Conservation (phyloP, 2,888 invertebrate genomes). For the Yponomeuta evonymella region DNA sequence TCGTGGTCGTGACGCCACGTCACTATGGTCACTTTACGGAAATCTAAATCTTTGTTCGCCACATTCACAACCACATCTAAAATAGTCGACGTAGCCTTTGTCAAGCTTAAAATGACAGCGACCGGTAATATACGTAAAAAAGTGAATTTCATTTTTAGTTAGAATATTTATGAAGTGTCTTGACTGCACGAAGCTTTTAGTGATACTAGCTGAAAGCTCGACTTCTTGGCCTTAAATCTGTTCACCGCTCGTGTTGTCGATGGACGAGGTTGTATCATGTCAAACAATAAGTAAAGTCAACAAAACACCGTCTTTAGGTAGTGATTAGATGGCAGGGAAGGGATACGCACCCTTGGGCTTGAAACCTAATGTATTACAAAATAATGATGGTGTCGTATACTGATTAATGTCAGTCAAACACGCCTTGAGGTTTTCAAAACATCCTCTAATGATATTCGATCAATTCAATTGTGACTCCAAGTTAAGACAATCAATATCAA, state of each 20-base stretch:
- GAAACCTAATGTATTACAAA: background rate
- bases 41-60: slow-evolving; percentile 34
- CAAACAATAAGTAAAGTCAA: background rate
- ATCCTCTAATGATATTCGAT: background rate
- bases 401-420: background rate
- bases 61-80: slow-evolving; percentile 29
- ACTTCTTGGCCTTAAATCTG: background rate
- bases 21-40: slow-evolving; percentile 32
- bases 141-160: background rate
- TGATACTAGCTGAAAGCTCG: background rate
- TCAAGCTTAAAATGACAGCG: background rate
- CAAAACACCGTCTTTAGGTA: background rate
- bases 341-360: background rate
- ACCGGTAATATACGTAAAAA: background rate
- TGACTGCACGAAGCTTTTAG: background rate
- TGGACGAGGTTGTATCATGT: no score
- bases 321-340: no score
- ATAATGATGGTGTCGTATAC: background rate
- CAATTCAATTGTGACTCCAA: background rate
- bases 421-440: background rate
- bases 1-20: slow-evolving; percentile 33
- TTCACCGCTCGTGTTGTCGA: background rate
- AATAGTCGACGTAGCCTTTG: background rate
- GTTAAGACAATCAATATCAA: background rate
- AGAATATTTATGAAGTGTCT: background rate